phyloP scores from a whole-genome alignment of 2,113 vertebrate species.

The Anthoscopus minutus region DNA sequence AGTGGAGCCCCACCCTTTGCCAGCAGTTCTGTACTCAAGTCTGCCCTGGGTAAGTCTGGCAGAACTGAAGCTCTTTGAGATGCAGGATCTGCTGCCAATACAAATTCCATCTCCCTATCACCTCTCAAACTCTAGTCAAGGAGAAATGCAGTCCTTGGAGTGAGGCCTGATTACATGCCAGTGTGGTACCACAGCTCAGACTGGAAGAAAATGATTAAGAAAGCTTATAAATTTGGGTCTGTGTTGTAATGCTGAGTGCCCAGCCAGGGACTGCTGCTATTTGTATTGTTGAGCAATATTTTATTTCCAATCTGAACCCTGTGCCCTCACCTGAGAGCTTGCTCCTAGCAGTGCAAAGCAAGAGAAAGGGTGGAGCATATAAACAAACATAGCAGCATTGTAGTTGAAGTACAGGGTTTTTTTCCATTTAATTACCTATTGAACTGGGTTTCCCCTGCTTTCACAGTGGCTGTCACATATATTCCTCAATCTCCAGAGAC shows the following conservation, averaged over 20 bases:
- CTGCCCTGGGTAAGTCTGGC: slow-evolving; percentile 66
- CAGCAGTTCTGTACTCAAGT: slow-evolving; percentile 68
- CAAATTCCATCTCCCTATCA: not conserved
- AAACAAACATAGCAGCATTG: not conserved
- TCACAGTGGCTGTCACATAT: not conserved
- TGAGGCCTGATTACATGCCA: not conserved
- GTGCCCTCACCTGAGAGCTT: not conserved
- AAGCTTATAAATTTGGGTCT: not conserved
- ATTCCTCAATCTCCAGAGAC: not conserved
- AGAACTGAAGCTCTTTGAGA: not conserved
- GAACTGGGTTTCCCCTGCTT: not conserved
- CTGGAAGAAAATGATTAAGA: not conserved
- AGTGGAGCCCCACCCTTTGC: slow-evolving; percentile 65
- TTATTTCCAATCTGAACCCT: not conserved
- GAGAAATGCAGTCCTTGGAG: not conserved
- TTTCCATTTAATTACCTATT: not conserved
- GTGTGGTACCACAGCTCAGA: not conserved
- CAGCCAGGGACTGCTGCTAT: not conserved
- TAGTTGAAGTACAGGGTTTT: not conserved
- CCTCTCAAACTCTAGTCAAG: not conserved
- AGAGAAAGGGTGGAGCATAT: not conserved
- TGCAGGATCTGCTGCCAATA: not conserved
- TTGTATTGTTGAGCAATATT: not conserved
- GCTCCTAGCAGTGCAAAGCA: not conserved
- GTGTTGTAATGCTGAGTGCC: not conserved